Percentiles rank a stretch among this genome's conserved stretches.
phyloP scores from a whole-genome alignment of 1,140 invertebrate species.

The Geopemphigus sp. region DNA sequence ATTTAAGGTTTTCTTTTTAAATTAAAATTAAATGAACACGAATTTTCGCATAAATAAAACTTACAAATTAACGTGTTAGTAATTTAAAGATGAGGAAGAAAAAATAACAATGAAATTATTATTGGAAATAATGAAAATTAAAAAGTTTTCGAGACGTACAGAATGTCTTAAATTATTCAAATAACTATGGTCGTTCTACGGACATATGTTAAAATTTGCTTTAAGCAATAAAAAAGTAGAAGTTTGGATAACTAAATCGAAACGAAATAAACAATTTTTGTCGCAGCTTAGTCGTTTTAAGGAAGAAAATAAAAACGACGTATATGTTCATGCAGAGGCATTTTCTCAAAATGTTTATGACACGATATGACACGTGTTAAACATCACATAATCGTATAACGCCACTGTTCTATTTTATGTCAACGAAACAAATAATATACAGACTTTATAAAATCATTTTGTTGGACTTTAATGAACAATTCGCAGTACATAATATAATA shows the following conservation, averaged over 20 bases:
- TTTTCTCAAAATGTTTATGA: no score
- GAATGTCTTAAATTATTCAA: conserved; percentile 24
- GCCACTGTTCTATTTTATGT: no score
- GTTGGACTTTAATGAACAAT: no score
- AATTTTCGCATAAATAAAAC: not conserved
- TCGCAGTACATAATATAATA: no score
- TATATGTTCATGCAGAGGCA: no score
- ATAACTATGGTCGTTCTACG: not conserved
- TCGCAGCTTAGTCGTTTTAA: no score
- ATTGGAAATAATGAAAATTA: not conserved
- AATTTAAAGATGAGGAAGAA: not conserved
- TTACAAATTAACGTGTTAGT: not conserved
- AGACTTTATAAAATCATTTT: no score
- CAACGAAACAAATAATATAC: no score
- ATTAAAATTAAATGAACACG: not conserved
- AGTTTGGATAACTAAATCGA: conserved; percentile 5
- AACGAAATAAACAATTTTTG: no score
- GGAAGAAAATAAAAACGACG: no score
- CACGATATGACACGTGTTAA: no score
- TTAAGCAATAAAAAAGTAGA: not conserved
- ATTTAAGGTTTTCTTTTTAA: not conserved
- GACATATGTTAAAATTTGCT: not conserved
- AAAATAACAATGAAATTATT: not conserved
- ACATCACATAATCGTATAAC: no score
- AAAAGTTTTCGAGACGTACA: conserved; percentile 10